These are phyloP conservation scores for Hydrophis major DNA, from an alignment of 2,797 vertebrate genomes.

Conservation along the genomic window DNA sequence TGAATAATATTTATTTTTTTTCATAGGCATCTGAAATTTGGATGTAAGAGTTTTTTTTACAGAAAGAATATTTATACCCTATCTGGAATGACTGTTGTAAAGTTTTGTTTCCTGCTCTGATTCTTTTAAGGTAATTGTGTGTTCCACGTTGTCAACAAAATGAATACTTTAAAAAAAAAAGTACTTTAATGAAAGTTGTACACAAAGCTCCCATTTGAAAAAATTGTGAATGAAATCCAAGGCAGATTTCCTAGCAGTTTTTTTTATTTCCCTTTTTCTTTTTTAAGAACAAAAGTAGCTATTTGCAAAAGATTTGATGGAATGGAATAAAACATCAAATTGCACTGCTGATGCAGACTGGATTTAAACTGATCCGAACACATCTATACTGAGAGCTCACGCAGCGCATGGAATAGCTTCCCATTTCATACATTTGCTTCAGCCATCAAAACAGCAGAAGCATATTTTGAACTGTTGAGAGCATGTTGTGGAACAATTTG, in stretches of 20 bases:
- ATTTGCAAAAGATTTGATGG: neutral
- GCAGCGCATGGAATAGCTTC: neutral
- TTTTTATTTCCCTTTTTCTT: neutral
- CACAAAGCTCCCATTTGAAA: neutral
- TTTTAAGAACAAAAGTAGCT: neutral
- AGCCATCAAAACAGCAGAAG: neutral
- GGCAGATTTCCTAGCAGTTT: neutral
- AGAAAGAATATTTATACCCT: neutral
- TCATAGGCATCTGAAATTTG: neutral
- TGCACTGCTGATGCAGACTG: neutral
- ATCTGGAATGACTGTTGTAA: neutral
- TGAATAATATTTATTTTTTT: neutral
- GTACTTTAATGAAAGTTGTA: neutral
- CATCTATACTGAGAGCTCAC: neutral
- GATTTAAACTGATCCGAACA: neutral
- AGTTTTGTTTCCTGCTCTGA: neutral
- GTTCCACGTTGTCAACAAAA: neutral
- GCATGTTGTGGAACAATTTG: neutral
- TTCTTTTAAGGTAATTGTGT: neutral
- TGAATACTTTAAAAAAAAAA: neutral
- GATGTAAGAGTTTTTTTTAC: neutral
- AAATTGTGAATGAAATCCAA: neutral
- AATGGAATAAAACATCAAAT: neutral
- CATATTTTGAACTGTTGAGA: neutral
- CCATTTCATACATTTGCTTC: neutral